These are phyloP conservation scores for Oreotrochilus melanogaster DNA, from an alignment of 2,113 vertebrate genomes.

Conservation along the genomic window DNA sequence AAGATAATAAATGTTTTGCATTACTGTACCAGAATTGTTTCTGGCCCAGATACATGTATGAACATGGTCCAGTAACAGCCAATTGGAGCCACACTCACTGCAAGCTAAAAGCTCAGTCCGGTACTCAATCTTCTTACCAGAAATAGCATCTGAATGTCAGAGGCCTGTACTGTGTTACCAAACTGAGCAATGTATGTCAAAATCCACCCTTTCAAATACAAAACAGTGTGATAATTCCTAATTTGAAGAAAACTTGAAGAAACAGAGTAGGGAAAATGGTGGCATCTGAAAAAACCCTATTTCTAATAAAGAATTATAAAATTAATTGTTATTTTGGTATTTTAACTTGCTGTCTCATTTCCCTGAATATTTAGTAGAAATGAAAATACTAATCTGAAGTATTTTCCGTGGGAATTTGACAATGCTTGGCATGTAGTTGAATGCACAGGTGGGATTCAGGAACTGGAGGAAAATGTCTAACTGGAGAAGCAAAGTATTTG, in stretches of 20 bases:
- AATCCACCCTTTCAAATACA: neutral
- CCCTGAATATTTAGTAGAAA: neutral
- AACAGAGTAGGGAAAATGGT: neutral
- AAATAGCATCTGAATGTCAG: neutral
- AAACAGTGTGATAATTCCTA: neutral
- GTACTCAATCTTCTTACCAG: neutral
- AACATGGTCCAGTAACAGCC: neutral
- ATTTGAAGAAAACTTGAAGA: neutral
- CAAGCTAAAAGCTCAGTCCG: neutral
- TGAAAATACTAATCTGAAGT: neutral
- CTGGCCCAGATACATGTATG: neutral
- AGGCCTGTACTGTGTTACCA: neutral
- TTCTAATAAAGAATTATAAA: neutral
- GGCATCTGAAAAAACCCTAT: accelerated
- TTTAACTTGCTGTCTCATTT: neutral
- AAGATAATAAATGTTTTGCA: neutral
- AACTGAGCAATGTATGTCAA: neutral
- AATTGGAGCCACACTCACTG: neutral
- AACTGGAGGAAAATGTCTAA: neutral
- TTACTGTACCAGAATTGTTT: neutral
- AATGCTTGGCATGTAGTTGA: neutral
- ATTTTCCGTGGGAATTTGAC: neutral
- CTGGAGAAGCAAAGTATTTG: neutral
- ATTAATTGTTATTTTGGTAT: neutral
- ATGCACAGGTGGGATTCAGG: neutral